Evolutionary conservation across 2,888 invertebrate genomes (phyloP).

Genomic region (Tholera decimalis): DNA sequence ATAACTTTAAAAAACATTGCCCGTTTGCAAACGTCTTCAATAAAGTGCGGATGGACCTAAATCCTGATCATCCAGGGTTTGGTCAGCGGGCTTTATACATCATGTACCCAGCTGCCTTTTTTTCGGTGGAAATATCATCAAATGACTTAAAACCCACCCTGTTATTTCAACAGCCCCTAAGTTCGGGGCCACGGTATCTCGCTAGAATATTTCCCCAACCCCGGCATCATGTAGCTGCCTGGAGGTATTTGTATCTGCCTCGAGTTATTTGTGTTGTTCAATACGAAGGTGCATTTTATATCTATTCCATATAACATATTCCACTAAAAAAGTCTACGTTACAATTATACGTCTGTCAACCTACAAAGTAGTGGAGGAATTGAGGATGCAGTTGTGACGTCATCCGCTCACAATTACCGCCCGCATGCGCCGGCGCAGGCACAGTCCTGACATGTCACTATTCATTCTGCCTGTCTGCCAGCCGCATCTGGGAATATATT

Average conservation of each 20-base stretch:
- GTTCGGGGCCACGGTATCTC: no score
- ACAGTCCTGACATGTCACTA: constrained; percentile 22
- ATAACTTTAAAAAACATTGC: neutral
- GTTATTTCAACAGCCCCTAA: no score
- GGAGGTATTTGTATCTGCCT: no score
- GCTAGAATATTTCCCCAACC: no score
- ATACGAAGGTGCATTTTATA: neutral
- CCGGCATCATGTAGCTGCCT: no score
- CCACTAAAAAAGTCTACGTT: no score
- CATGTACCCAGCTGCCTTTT: no score
- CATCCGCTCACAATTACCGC: constrained; percentile 47
- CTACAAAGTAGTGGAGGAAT: no score
- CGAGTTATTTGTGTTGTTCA: neutral
- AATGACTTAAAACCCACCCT: no score
- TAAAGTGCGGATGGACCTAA: neutral
- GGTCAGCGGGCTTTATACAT: neutral
- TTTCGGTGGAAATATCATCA: no score
- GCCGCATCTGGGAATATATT: constrained; percentile 56
- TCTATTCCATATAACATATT: neutral
- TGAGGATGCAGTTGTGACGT: constrained; percentile 45
- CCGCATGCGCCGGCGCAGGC: constrained; percentile 51
- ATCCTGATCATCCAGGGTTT: neutral
- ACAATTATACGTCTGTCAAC: no score
- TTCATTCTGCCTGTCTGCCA: constrained; percentile 22
- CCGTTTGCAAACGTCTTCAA: neutral